Conservation (phyloP, 1,140 invertebrate species). For the Popillia japonica region DNA sequence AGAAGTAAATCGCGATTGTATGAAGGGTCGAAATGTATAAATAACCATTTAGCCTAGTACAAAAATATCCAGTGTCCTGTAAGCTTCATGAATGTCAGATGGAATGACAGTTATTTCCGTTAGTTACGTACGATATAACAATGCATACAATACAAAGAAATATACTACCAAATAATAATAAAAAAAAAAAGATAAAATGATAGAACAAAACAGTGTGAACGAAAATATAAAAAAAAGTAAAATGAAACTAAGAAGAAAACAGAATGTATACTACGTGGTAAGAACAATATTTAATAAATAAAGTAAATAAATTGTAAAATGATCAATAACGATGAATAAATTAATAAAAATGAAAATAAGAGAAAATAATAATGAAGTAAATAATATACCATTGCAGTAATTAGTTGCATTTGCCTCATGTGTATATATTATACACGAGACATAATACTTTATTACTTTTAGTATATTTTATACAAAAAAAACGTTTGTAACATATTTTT, state of each 20-base stretch:
- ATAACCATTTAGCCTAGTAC: slow-evolving; percentile 41
- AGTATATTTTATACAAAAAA: slow-evolving; percentile 57
- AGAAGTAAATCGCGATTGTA: too few species aligned
- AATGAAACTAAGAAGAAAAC: too few species aligned
- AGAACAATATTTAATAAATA: slow-evolving; percentile 40
- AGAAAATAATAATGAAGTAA: background rate
- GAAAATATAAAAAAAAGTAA: too few species aligned
- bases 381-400: slow-evolving; percentile 48
- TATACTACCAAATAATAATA: background rate
- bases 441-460: slow-evolving; percentile 54
- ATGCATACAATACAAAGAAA: background rate
- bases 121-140: slow-evolving; percentile 48
- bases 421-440: slow-evolving; percentile 60
- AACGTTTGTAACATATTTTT: slow-evolving; percentile 58
- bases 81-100: slow-evolving; percentile 51
- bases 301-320: too few species aligned
- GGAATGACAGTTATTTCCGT: slow-evolving; percentile 57
- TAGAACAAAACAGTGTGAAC: too few species aligned
- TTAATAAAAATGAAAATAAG: background rate
- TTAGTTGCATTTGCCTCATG: slow-evolving; percentile 53
- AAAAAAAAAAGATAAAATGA: background rate
- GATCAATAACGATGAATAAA: too few species aligned
- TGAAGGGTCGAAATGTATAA: slow-evolving; percentile 19
- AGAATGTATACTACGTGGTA: slow-evolving; percentile 25
- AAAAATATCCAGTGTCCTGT: slow-evolving; percentile 48